Evolutionary conservation across 2,888 invertebrate species (phyloP), one percentile per base, ranked within the genome.

Genomic region (Xylophagus ater): DNA sequence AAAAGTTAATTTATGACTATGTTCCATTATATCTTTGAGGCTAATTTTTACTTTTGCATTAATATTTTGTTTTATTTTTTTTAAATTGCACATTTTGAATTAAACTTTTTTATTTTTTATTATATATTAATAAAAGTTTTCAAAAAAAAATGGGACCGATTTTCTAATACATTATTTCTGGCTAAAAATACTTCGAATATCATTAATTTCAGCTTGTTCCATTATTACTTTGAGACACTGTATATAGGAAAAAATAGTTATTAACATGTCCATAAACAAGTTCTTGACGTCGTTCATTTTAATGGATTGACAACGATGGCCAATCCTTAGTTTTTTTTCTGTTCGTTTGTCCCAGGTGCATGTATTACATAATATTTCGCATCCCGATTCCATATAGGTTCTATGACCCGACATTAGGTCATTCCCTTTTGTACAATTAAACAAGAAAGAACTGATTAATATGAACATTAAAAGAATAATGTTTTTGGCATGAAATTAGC

Each of bases 321-420:
- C 35, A 35, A 35, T 25, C 35, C 35, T 35, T 26, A 35, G 28
- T 18, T 35, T 35, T 12, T 20, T 5, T 12, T 18, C n/a, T 29
- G 37, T 26, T 21, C 23, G 31, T 23, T n/a, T n/a, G n/a, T n/a
- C n/a, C n/a, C n/a, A n/a, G n/a, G n/a, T n/a, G n/a, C n/a, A n/a
- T n/a, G n/a, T n/a, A n/a, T n/a, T n/a, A n/a, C n/a, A n/a, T n/a
- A n/a, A n/a, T n/a, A n/a, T n/a, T n/a, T n/a, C n/a, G 31, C 37
- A 23, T 37, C 29, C 19, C 9, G 15, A 15, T 29, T 34, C 31
- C 30, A 30, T 23, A 14, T 28, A 35, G 31, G 37, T 37, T 31
- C 37, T 37, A 30, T 37, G 37, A 37, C 37, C 37, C 31, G 37
- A n/a, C n/a, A n/a, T n/a, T n/a, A n/a, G n/a, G n/a, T n/a, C 23